Conservation (phyloP, 1,140 invertebrate species). For the Trypoxylus dichotomus region DNA sequence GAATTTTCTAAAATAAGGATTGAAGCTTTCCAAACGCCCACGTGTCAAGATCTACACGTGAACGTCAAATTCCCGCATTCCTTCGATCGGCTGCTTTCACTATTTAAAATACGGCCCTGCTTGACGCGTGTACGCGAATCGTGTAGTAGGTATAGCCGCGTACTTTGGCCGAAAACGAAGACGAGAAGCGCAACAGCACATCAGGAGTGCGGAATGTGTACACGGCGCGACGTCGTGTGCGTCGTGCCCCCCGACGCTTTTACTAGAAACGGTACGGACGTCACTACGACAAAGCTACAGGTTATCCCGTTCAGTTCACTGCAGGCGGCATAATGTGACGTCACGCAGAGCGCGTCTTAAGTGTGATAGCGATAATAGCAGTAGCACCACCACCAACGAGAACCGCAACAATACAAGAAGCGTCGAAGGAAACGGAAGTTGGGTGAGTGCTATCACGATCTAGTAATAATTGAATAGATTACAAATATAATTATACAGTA, state of each 20-base stretch:
- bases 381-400: neutral
- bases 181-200: neutral
- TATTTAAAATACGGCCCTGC: neutral
- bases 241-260: constrained; percentile 3
- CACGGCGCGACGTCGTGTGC: neutral
- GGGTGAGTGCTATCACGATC: neutral
- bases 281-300: constrained; percentile 30
- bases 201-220: neutral
- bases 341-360: constrained; percentile 28
- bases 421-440: neutral
- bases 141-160: neutral
- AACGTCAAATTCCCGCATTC: no score
- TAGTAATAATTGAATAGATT: neutral
- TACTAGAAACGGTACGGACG: neutral
- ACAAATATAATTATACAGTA: neutral
- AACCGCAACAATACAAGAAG: neutral
- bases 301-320: constrained; percentile 31
- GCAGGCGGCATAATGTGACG: constrained; percentile 30
- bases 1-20: no score
- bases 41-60: no score
- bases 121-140: neutral
- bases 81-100: no score
- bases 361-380: neutral
- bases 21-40: no score
- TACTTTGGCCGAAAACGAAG: neutral